A percentile compares a stretch with the other conserved stretches of the same genome.
These are phyloP conservation scores for Dendronephthya gigantea DNA, from an alignment of 64 coral and sea anemone species.

Conservation along the genomic window DNA sequence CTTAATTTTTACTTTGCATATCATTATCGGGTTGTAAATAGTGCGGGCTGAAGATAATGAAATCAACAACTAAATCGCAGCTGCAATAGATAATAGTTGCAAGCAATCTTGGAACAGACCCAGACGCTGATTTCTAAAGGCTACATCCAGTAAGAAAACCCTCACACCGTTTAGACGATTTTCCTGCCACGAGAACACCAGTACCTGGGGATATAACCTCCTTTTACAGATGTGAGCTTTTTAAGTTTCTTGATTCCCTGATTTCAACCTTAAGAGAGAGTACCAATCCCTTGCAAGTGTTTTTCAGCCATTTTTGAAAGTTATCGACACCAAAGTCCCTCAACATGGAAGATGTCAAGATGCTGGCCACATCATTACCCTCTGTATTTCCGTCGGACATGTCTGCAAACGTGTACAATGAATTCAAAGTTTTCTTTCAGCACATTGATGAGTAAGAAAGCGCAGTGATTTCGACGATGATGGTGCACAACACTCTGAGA, in stretches of 20 bases:
- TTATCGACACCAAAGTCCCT: too few species aligned
- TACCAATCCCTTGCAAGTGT: too few species aligned
- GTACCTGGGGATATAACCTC: too few species aligned
- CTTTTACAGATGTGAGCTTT: too few species aligned
- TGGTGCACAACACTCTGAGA: too few species aligned
- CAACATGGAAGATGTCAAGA: slow-evolving; percentile 3
- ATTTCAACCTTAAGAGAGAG: too few species aligned
- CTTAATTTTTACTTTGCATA: too few species aligned
- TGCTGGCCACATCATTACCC: neutral
- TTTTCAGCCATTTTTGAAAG: too few species aligned
- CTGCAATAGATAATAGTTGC: neutral
- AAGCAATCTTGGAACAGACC: neutral
- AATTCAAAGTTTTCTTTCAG: neutral
- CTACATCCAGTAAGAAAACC: neutral
- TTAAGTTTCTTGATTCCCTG: neutral
- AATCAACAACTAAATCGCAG: neutral
- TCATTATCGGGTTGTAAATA: too few species aligned
- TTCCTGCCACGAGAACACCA: too few species aligned
- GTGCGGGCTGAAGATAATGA: neutral
- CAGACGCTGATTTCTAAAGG: neutral
- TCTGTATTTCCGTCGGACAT: neutral
- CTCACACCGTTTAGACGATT: too few species aligned
- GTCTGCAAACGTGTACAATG: neutral
- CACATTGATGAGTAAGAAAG: neutral
- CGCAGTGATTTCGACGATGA: neutral